Evolutionary conservation across 2,113 vertebrate genomes (phyloP).

Genomic region (Tapirus terrestris): DNA sequence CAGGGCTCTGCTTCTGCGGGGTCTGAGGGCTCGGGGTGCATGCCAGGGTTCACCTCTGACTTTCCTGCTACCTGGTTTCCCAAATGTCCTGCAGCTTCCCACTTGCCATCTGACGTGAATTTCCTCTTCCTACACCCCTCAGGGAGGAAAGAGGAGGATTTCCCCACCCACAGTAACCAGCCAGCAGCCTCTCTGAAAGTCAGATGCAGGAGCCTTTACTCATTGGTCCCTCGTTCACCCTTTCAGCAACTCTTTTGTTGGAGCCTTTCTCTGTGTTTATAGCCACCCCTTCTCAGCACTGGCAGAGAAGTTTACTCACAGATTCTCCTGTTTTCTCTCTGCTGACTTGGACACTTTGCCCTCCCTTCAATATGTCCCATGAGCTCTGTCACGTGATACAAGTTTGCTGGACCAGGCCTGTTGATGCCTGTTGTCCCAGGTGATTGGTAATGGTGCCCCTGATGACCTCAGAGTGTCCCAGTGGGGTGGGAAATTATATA

Average conservation of each 20-base stretch:
- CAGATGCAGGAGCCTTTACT: background rate
- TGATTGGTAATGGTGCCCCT: background rate
- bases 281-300: background rate
- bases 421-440: background rate
- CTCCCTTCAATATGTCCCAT: background rate
- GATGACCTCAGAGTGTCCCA: background rate
- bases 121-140: background rate
- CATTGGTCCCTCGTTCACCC: background rate
- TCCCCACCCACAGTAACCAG: background rate
- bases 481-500: background rate
- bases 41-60: background rate
- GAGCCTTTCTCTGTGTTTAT: background rate
- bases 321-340: background rate
- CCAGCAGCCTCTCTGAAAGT: background rate
- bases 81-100: background rate
- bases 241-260: background rate
- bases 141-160: background rate
- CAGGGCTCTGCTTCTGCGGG: background rate
- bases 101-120: background rate
- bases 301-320: background rate
- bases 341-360: background rate
- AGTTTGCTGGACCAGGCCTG: background rate
- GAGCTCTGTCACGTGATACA: background rate
- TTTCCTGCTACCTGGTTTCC: background rate
- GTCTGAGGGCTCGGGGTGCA: background rate